Conservation (phyloP, 53 echinoderm and acorn worm species). For the Echinometra lucunter region DNA sequence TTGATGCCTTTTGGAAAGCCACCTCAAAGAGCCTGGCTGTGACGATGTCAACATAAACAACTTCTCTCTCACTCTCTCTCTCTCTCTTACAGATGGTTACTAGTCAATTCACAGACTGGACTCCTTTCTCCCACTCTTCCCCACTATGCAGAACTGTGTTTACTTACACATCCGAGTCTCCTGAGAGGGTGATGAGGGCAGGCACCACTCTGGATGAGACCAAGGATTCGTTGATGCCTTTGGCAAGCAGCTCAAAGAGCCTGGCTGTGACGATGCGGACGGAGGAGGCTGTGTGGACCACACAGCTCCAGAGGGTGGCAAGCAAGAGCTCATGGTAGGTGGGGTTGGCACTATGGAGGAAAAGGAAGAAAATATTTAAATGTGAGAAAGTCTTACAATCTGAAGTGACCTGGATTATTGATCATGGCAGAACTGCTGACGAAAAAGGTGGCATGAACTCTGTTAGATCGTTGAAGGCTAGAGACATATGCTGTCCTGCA, state of each 20-base stretch:
- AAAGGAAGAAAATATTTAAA: no score
- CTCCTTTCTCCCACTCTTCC: neutral
- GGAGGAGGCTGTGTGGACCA: constrained; percentile 83
- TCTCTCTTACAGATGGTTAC: neutral
- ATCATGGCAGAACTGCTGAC: no score
- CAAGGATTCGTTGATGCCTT: constrained; percentile 88
- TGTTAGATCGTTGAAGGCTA: no score
- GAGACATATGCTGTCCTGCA: no score
- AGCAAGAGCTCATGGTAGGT: constrained; percentile 92
- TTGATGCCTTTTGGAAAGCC: no score
- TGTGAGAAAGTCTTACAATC: no score
- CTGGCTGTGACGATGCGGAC: constrained; percentile 87
- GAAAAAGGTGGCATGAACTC: no score
- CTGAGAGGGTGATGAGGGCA: constrained; percentile 95
- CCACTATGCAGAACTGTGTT: neutral
- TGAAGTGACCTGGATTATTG: no score
- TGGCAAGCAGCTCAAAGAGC: constrained; percentile 86
- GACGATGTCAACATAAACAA: no score
- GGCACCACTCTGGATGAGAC: constrained; percentile 95
- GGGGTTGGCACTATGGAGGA: constrained; percentile 76
- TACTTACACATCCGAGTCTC: constrained; percentile 89
- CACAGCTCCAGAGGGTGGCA: constrained; percentile 90
- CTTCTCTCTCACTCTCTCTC: no score
- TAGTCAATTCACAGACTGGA: neutral
- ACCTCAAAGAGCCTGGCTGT: no score